phyloP scores from a whole-genome alignment of 2,888 invertebrate genomes.

The Mystacides longicornis region DNA sequence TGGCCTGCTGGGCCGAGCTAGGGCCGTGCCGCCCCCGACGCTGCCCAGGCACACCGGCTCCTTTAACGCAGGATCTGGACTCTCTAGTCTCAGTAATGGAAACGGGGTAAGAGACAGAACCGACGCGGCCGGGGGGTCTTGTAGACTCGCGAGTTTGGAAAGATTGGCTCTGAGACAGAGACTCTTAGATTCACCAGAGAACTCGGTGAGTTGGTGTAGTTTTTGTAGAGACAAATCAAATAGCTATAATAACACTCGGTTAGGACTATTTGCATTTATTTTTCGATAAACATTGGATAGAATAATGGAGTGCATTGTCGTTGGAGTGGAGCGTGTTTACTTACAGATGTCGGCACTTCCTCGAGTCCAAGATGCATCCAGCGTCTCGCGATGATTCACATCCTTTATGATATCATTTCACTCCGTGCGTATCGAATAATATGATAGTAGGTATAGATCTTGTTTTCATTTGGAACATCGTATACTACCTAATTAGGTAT shows the following conservation, averaged over 20 bases:
- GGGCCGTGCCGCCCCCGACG: constrained; percentile 71
- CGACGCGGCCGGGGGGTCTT: constrained; percentile 67
- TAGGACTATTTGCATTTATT: too few species aligned
- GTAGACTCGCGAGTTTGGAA: constrained; percentile 73
- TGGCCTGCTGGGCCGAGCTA: constrained; percentile 51
- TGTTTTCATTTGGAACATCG: too few species aligned
- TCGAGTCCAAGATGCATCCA: too few species aligned
- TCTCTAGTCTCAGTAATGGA: constrained; percentile 62
- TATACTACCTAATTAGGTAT: not conserved
- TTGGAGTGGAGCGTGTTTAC: too few species aligned
- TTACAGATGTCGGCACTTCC: too few species aligned
- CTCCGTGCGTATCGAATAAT: too few species aligned
- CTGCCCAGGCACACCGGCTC: constrained; percentile 73
- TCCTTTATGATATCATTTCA: not conserved
- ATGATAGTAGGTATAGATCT: too few species aligned
- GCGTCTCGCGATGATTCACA: not conserved
- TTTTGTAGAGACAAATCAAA: too few species aligned
- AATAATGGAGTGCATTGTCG: too few species aligned
- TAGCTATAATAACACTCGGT: too few species aligned
- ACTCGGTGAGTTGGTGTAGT: constrained; percentile 37
- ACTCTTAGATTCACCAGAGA: constrained; percentile 57
- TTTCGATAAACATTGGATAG: too few species aligned
- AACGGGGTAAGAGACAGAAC: constrained; percentile 54
- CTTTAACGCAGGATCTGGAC: constrained; percentile 66
- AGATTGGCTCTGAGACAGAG: constrained; percentile 75